Evolutionary conservation across 2,113 vertebrate species (phyloP), one percentile per base, ranked within the genome.

Genomic region (Lutjanus erythropterus): DNA sequence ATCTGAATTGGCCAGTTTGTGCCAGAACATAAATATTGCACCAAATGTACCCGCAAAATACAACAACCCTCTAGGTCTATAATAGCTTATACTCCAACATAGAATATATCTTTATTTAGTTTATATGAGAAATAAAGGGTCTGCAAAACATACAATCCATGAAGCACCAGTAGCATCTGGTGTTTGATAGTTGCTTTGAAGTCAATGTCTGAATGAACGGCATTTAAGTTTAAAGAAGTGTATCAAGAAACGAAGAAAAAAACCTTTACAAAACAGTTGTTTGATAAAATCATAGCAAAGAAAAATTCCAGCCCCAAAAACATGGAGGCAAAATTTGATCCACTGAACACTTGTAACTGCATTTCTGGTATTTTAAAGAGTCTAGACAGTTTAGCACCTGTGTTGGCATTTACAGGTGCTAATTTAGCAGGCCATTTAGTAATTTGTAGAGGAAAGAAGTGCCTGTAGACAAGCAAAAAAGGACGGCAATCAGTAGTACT

Each of bases 11-110:
- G 70, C 84, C 75, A 78, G 71, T 86, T 80, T 81, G 78, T 70
- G 80, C 75, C 88, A 84, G 58, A 91, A 93, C 91, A 90, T 81
- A 92, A 93, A 93, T 94, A 95, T 95, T 95, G 94, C 94, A 95
- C 94, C 89, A 90, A 89, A 89, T 89, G 75, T 89, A 93, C 87
- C 90, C 78, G 86, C 91, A 92, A 93, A 93, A 94, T 89, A 94
- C 92, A 88, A 86, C 81, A 85, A 86, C 76, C 79, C 75, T 80
- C 88, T 90, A 90, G 76, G 78, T 86, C 84, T 87, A 92, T 76
- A 88, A 87, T 86, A 89, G 79, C 81, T 90, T 89, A 87, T 91
- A 83, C 78, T 89, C 88, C 89, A 92, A 93, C 77, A 86, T 91
- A 93, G 80, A 93, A 92, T 92, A 93, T 78, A 87, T 91, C 83